These are phyloP conservation scores for Drosophila bipectinata DNA, from an alignment of 1,140 invertebrate species.

Conservation along the genomic window DNA sequence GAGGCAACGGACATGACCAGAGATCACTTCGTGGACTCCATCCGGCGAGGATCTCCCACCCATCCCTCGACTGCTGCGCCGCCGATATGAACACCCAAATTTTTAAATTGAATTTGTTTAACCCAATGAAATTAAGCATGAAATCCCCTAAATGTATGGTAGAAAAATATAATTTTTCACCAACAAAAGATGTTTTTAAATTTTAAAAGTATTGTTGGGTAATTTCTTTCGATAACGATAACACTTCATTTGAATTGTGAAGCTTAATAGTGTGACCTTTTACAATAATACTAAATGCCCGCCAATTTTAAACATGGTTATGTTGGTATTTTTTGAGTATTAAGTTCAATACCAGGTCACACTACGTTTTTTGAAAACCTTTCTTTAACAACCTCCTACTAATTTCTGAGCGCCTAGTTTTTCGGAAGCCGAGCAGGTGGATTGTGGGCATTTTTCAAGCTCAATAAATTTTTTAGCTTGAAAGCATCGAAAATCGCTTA, in stretches of 20 bases:
- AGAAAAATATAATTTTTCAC: constrained; percentile 68
- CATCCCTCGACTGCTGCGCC: constrained; percentile 24
- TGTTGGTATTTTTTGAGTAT: no score
- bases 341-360: no score
- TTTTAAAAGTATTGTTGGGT: no score
- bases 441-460: neutral
- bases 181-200: constrained; percentile 20
- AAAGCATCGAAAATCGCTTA: neutral
- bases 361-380: no score
- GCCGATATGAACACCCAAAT: constrained; percentile 64
- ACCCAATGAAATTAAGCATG: constrained; percentile 40
- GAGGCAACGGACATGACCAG: neutral
- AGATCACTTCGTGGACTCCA: neutral
- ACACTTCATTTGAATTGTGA: no score
- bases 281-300: neutral
- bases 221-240: no score
- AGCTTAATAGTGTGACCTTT: neutral
- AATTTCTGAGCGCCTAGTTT: no score
- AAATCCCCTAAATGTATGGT: constrained; percentile 68
- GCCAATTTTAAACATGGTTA: neutral
- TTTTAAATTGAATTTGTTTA: constrained; percentile 72
- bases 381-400: no score
- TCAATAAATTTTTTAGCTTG: no score
- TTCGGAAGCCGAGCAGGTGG: neutral
- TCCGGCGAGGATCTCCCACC: constrained; percentile 24